Evolutionary conservation across 2,888 invertebrate species (phyloP).

Genomic region (Sericinus montela): DNA sequence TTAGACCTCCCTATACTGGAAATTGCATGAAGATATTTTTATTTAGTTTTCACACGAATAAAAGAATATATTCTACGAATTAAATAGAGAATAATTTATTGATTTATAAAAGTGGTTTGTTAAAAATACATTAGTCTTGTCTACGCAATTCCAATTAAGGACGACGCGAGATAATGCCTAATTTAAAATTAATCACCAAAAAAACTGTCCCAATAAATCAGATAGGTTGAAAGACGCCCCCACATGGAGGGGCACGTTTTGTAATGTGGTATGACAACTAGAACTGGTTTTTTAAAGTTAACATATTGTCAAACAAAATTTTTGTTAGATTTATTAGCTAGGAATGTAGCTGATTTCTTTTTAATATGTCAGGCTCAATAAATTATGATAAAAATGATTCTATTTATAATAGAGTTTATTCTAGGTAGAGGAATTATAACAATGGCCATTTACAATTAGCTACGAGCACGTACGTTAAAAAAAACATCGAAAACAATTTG

Average conservation of each 20-base stretch:
- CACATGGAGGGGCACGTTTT: constrained; percentile 34
- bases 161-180: constrained; percentile 50
- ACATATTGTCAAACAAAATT: constrained; percentile 7
- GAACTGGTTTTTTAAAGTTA: constrained; percentile 22
- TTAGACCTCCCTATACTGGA: too few relatives aligned
- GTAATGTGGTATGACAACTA: constrained; percentile 32
- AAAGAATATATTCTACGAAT: too few relatives aligned
- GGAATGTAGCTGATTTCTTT: background rate
- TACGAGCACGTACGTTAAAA: too few relatives aligned
- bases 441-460: too few relatives aligned
- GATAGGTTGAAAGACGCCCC: constrained; percentile 35
- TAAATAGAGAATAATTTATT: constrained; percentile 17
- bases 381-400: too few relatives aligned
- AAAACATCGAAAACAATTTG: too few relatives aligned
- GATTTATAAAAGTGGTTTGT: constrained; percentile 35
- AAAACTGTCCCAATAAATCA: constrained; percentile 54
- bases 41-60: too few relatives aligned
- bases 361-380: background rate
- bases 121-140: constrained; percentile 58
- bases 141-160: constrained; percentile 41
- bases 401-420: too few relatives aligned
- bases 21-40: too few relatives aligned
- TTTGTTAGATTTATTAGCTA: constrained; percentile 6
- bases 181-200: constrained; percentile 65
- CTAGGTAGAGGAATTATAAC: too few relatives aligned